Evolutionary conservation across 2,888 invertebrate genomes (phyloP).

Genomic region (Lymantria monacha): DNA sequence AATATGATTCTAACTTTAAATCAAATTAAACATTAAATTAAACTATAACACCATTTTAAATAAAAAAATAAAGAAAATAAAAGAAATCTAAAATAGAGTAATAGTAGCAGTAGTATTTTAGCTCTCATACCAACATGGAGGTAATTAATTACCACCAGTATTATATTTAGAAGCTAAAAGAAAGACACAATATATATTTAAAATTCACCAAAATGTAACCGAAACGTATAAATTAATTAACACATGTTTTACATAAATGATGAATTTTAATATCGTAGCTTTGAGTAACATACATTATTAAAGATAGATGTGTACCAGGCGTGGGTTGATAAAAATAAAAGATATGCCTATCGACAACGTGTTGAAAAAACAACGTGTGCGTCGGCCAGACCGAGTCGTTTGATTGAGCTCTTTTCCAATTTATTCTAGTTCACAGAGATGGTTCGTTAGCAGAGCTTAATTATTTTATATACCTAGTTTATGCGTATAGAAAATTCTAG

Average conservation of each 20-base stretch:
- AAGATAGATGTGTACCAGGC: constrained; percentile 11
- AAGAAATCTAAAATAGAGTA: too few species aligned
- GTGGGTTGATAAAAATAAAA: constrained; percentile 2
- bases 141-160: too few species aligned
- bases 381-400: constrained; percentile 2
- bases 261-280: constrained; percentile 2
- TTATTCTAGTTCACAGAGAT: constrained; percentile 1
- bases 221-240: neutral
- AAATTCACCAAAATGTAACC: too few species aligned
- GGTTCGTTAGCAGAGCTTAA: constrained; percentile 8
- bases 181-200: too few species aligned
- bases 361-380: constrained; percentile 3
- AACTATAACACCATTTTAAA: too few species aligned
- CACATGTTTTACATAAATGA: constrained; percentile 5
- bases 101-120: too few species aligned
- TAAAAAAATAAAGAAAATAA: too few species aligned
- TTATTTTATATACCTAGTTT: neutral
- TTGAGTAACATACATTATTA: constrained; percentile 8
- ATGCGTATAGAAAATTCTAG: neutral
- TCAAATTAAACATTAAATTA: too few species aligned
- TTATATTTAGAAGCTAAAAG: too few species aligned
- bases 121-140: too few species aligned
- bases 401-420: constrained; percentile 2
- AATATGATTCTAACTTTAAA: too few species aligned
- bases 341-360: constrained; percentile 1